Percentiles rank a stretch among this genome's conserved stretches.
phyloP scores from a whole-genome alignment of 2,113 vertebrate genomes.

The Genyomyrus donnyi region DNA sequence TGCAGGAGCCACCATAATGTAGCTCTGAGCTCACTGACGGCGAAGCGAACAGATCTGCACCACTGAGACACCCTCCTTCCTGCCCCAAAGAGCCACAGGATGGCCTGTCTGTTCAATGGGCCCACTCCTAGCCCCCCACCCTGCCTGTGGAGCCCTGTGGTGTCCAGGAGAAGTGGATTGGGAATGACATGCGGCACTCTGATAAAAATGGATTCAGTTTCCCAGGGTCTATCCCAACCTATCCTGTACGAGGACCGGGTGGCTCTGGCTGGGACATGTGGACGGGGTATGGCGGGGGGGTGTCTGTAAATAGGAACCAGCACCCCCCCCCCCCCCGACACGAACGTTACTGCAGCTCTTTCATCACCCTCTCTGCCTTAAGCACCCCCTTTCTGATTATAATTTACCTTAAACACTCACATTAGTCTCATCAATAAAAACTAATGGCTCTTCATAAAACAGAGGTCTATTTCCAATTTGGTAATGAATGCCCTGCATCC shows the following conservation, averaged over 20 bases:
- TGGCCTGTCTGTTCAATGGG: not conserved
- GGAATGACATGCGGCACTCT: conserved; percentile 80
- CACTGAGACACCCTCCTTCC: not conserved
- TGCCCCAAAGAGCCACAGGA: not conserved
- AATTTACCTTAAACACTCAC: conserved; percentile 91
- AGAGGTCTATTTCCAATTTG: conserved; percentile 61
- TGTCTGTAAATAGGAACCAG: conserved; percentile 91
- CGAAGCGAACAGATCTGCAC: not conserved
- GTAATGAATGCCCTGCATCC: conserved; percentile 47
- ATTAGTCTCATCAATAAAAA: conserved; percentile 88
- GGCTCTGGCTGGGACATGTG: conserved; percentile 84
- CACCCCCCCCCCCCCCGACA: conserved; percentile 60
- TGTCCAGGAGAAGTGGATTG: conserved; percentile 52
- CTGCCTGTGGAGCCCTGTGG: conserved; percentile 25
- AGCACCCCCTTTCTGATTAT: conserved; percentile 83
- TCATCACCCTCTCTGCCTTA: conserved; percentile 87
- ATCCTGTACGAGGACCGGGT: conserved; percentile 75
- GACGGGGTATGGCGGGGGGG: conserved; percentile 55
- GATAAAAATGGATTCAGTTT: conserved; percentile 86
- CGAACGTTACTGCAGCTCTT: conserved; percentile 83
- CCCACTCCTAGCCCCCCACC: not conserved
- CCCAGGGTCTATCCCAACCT: conserved; percentile 67
- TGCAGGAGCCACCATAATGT: not conserved
- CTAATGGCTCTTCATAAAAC: conserved; percentile 78
- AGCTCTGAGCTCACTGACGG: not conserved